Evolutionary conservation across 2,113 vertebrate species (phyloP), one percentile per base, ranked within the genome.

Genomic region (Paramisgurnus dabryanus): DNA sequence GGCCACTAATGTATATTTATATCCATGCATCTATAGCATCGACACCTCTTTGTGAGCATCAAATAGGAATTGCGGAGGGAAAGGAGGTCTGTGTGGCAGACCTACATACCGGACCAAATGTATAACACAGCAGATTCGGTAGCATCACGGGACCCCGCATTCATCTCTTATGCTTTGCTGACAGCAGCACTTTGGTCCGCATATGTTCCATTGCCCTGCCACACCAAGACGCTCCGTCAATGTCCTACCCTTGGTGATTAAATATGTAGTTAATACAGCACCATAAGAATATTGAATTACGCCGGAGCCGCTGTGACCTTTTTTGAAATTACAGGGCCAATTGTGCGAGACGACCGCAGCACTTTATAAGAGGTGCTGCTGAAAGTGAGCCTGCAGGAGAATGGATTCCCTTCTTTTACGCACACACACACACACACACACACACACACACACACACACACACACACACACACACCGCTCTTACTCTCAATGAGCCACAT

Each of bases 261-360:
- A 92, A 92, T 93, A 92, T 89, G 87, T 89, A 89, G 88, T 91
- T 93, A 90, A 90, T 91, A 90, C 86, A 86, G 88, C 88, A 71
- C 86, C 86, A 87, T 87, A 87, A 91, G 90, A 89, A 87, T 90
- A 92, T 89, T 92, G 90, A 94, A 94, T 93, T 92, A 93, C 85
- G 81, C 87, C 69, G 83, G 85, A 89, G 90, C 87, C 87, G 78
- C 61, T 86, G 86, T 93, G 91, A 93, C 93, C 92, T 94, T 93
- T 93, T 88, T 88, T 47, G 64, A 90, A 93, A 93, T 93, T 92
- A 92, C 88, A 84, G 87, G 91, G 87, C 82, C 90, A 90, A 91
- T 91, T 90, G 91, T 90, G 90, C 86, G 84, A 85, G 89, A 90
- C 89, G 82, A 84, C 79, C 58, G 80, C 80, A 87, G 88, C 86